Conservation (phyloP, 2,888 invertebrate genomes). For the Drosophila differens region DNA sequence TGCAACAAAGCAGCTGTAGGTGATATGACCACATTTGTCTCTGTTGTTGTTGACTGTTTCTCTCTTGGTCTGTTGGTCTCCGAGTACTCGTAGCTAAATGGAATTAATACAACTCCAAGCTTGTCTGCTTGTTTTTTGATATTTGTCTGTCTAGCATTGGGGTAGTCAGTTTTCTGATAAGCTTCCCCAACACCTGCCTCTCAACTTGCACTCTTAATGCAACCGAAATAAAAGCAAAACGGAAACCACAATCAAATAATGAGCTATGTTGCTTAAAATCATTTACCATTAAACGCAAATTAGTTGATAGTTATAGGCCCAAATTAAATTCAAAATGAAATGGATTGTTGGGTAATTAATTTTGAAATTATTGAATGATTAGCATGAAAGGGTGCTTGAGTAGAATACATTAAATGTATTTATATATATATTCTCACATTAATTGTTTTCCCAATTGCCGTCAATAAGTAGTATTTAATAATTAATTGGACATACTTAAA, state of each 20-base stretch:
- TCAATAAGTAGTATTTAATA: neutral
- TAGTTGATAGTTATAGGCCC: slow-evolving; percentile 21
- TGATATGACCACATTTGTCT: slow-evolving; percentile 35
- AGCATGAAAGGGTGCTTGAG: neutral
- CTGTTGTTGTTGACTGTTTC: slow-evolving; percentile 10
- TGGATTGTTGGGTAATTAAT: neutral
- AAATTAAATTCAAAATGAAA: slow-evolving; percentile 6
- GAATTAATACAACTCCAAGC: slow-evolving; percentile 51
- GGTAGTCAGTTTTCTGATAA: slow-evolving; percentile 8
- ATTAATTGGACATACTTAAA: neutral
- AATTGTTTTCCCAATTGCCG: neutral
- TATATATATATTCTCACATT: neutral
- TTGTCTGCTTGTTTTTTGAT: slow-evolving; percentile 1
- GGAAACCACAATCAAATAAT: slow-evolving; percentile 17
- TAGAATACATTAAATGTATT: neutral
- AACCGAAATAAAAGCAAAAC: slow-evolving; percentile 6
- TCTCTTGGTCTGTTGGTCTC: slow-evolving; percentile 22
- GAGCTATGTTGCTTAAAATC: slow-evolving; percentile 6
- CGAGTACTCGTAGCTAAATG: slow-evolving; percentile 28
- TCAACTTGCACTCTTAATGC: neutral
- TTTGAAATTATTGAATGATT: slow-evolving; percentile 1
- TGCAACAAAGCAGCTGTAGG: slow-evolving; percentile 53
- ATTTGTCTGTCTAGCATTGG: slow-evolving; percentile 29
- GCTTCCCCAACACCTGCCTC: neutral
- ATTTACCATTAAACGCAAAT: slow-evolving; percentile 24